Evolutionary conservation across 2,797 vertebrate genomes (phyloP).

Genomic region (Pseudopleuronectes americanus): DNA sequence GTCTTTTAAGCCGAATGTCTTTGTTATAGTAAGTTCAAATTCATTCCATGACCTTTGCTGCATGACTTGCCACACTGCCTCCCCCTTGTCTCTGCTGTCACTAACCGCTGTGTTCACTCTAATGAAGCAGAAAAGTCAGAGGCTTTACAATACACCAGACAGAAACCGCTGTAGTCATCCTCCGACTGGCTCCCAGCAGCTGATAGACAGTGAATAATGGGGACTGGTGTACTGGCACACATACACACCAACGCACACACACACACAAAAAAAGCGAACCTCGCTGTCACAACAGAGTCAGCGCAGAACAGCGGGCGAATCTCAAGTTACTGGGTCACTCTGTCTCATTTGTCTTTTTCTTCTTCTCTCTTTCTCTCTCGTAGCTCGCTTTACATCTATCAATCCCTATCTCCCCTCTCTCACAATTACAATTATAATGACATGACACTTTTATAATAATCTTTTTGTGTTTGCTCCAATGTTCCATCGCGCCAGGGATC

Average conservation of each 20-base stretch:
- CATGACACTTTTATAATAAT: constrained; percentile 53
- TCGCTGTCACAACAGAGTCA: constrained; percentile 48
- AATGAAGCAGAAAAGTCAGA: constrained; percentile 73
- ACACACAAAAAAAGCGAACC: constrained; percentile 28
- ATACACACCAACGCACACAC: constrained; percentile 12
- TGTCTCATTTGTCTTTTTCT: constrained; percentile 38
- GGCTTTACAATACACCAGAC: constrained; percentile 55
- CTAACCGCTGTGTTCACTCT: constrained; percentile 64
- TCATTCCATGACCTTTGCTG: constrained; percentile 68
- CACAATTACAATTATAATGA: constrained; percentile 40
- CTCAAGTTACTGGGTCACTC: constrained; percentile 53
- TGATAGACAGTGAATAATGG: constrained; percentile 68
- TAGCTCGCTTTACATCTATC: constrained; percentile 3
- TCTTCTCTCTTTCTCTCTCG: constrained; percentile 4
- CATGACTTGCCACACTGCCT: constrained; percentile 46
- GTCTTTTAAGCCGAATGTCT: constrained; percentile 59
- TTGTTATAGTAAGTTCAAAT: constrained; percentile 60
- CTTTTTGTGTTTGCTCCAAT: constrained; percentile 51
- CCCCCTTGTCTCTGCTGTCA: constrained; percentile 62
- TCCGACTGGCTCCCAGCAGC: constrained; percentile 52
- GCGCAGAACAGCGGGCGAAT: constrained; percentile 38
- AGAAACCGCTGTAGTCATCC: constrained; percentile 55
- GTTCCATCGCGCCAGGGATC: constrained; percentile 40
- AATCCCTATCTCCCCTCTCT: not conserved
- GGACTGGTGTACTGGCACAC: constrained; percentile 14